phyloP scores from a whole-genome alignment of 2,888 invertebrate genomes.

The Callimorpha dominula region DNA sequence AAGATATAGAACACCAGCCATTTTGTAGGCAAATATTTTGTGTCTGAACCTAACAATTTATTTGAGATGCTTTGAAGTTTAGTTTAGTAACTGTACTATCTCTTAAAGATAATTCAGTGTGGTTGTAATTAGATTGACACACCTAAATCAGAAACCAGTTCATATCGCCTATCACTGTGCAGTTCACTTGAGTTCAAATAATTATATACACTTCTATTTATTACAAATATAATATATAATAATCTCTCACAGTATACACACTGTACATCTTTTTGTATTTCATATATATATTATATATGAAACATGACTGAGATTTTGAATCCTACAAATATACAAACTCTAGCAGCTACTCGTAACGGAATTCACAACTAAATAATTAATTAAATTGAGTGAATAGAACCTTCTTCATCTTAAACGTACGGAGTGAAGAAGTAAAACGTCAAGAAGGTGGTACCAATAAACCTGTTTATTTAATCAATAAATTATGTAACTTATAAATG shows the following conservation, averaged over 20 bases:
- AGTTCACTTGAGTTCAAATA: not conserved
- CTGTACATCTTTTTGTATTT: not conserved
- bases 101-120: not conserved
- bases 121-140: not conserved
- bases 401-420: not conserved
- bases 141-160: not conserved
- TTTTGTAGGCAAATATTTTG: not conserved
- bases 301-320: too few relatives aligned
- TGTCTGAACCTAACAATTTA: not conserved
- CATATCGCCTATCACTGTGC: not conserved
- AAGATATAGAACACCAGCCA: not conserved
- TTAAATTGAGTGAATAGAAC: not conserved
- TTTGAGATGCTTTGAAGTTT: not conserved
- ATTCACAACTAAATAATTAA: not conserved
- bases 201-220: not conserved
- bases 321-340: too few relatives aligned
- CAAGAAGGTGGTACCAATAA: not conserved
- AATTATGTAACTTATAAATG: too few relatives aligned
- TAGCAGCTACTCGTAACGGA: not conserved
- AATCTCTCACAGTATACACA: not conserved
- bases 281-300: not conserved
- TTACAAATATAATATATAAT: not conserved
- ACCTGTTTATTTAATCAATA: not conserved
- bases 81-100: not conserved
- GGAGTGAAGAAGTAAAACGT: not conserved